Percentiles rank a stretch among this genome's conserved stretches.
phyloP scores from a whole-genome alignment of 2,888 invertebrate genomes.

The Chironomus tentans region DNA sequence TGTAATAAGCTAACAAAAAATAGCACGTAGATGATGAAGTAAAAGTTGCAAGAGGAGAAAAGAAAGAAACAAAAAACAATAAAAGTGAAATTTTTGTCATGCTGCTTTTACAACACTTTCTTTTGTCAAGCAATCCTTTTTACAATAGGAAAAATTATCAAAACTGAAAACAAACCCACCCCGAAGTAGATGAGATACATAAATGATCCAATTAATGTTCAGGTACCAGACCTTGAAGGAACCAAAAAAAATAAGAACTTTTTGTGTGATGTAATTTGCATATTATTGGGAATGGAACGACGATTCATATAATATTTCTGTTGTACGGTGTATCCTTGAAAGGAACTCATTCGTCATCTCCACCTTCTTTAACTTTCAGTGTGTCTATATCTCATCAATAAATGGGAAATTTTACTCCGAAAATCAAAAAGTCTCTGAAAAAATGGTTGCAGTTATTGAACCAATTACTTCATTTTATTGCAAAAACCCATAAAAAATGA shows the following conservation, averaged over 20 bases:
- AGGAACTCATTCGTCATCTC: not conserved
- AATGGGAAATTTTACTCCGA: not conserved
- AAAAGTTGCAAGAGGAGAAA: not conserved
- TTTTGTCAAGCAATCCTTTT: not conserved
- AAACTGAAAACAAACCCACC: constrained; percentile 4
- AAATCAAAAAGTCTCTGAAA: not conserved
- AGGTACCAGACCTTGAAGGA: not conserved
- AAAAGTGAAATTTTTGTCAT: too few species aligned
- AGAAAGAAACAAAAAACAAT: too few species aligned
- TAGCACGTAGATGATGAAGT: not conserved
- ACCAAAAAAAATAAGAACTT: not conserved
- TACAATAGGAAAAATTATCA: constrained; percentile 3
- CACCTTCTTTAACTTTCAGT: not conserved
- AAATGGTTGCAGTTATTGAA: not conserved
- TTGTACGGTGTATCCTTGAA: not conserved
- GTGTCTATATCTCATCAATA: not conserved
- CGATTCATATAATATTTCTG: too few species aligned
- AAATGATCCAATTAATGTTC: constrained; percentile 7
- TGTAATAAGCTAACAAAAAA: not conserved
- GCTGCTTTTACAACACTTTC: constrained; percentile 1
- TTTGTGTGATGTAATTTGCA: not conserved
- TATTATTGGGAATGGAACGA: not conserved
- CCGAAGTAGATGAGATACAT: not conserved
- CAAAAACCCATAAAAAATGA: not conserved
- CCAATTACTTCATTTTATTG: not conserved